Evolutionary conservation across 1,140 invertebrate genomes (phyloP), one percentile per base, ranked within the genome.

Genomic region (Trichonephila clavipes): DNA sequence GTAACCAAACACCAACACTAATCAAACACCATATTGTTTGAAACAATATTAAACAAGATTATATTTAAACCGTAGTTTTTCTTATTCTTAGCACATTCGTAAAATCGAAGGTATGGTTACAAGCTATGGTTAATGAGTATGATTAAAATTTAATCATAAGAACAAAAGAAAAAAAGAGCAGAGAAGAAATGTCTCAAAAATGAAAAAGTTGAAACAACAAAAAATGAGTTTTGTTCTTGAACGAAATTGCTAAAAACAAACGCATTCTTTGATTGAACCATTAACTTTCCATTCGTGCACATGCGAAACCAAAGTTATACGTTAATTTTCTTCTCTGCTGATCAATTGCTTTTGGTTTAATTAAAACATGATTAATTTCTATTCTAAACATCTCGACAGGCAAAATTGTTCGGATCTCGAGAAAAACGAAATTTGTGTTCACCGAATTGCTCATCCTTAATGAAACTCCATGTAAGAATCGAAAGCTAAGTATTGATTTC

Each of bases 291-390:
- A 83, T 83, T 83, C 28, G 28, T 77, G 69, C 82, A 58, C 21
- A 51, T n/a, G 82, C 51, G 51, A 59, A 83, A 83, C 40, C 14
- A 59, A 83, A 83, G 40, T 24, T 59, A 51, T 59, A 59, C 40
- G 82, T 58, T 83, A 83, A 83, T 83, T 83, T 83, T 83, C 82
- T 83, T 83, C 82, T 83, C 51, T 83, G 82, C 44, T 83, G 85
- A 87, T 87, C 85, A 87, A 87, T 87, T 87, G 85, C 58, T 44
- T 87, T 64, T 7, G 28, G 19, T 87, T 87, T 87, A 87, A 87
- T 87, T 87, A 87, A 87, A 87, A 64, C 85, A 87, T 24, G 85
- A 87, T 87, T 87, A 87, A 87, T 87, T 87, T 87, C 69, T 21
- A 77, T 77, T 77, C 85, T 87, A 87, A 87, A 87, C 85, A 87